phyloP scores from a whole-genome alignment of 1,140 invertebrate species.

The Achatina immaculata region DNA sequence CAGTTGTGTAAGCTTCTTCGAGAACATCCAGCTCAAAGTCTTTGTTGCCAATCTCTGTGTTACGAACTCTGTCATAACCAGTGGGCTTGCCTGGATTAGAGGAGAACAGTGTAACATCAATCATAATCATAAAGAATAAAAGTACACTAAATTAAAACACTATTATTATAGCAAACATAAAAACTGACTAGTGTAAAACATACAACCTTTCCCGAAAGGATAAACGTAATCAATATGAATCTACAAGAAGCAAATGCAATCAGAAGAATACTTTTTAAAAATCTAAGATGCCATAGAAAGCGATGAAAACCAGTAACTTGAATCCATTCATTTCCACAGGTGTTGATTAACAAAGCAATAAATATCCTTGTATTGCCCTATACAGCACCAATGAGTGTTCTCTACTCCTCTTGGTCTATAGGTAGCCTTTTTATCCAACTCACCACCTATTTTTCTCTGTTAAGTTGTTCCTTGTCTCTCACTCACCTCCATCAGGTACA shows the following conservation, averaged over 20 bases:
- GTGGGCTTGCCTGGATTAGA: conserved; percentile 79
- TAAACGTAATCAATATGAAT: not conserved
- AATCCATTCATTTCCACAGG: too few species aligned
- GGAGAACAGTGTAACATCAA: not conserved
- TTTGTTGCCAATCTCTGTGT: conserved; percentile 96
- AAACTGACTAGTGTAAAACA: not conserved
- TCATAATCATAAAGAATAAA: not conserved
- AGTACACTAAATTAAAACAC: not conserved
- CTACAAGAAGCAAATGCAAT: not conserved
- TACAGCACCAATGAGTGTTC: too few species aligned
- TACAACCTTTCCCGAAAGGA: not conserved
- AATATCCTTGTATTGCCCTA: too few species aligned
- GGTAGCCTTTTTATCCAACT: too few species aligned
- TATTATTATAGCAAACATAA: not conserved
- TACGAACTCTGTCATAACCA: conserved; percentile 95
- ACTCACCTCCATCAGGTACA: too few species aligned
- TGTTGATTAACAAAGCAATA: too few species aligned
- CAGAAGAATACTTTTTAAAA: not conserved
- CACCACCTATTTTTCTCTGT: too few species aligned
- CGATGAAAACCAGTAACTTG: too few species aligned
- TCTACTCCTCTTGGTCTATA: too few species aligned
- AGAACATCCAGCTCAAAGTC: conserved; percentile 96
- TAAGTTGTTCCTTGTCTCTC: too few species aligned
- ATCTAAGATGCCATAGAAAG: too few species aligned
- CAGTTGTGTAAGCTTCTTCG: conserved; percentile 98